phyloP scores from a whole-genome alignment of 2,888 invertebrate species.

The Galerucella pusilla region DNA sequence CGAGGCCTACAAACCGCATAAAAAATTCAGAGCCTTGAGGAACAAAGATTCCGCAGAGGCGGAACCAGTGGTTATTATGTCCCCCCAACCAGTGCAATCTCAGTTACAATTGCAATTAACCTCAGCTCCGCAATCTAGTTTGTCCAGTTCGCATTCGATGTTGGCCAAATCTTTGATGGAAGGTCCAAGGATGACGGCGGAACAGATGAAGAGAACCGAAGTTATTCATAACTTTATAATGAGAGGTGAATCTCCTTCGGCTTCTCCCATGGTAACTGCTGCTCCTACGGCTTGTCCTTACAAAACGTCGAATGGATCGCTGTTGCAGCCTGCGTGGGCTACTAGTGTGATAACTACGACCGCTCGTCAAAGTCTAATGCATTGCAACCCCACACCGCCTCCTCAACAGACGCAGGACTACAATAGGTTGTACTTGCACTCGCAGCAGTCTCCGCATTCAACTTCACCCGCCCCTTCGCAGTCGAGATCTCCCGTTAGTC shows the following conservation, averaged over 20 bases:
- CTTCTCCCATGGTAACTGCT: slow-evolving; percentile 68
- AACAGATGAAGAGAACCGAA: slow-evolving; percentile 91
- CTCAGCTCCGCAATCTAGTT: slow-evolving; percentile 68
- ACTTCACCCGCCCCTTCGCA: slow-evolving; percentile 63
- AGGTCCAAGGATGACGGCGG: slow-evolving; percentile 93
- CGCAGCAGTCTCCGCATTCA: slow-evolving; percentile 64
- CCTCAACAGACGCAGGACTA: slow-evolving; percentile 64
- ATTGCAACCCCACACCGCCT: slow-evolving; percentile 63
- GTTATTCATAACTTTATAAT: slow-evolving; percentile 93
- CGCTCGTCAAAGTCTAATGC: slow-evolving; percentile 61
- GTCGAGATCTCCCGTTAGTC: slow-evolving; percentile 62
- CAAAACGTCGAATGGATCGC: slow-evolving; percentile 53
- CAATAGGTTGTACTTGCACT: slow-evolving; percentile 61
- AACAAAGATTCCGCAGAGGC: slow-evolving; percentile 84
- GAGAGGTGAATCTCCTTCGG: slow-evolving; percentile 69
- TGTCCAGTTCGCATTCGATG: slow-evolving; percentile 90
- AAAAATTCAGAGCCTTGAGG: slow-evolving; percentile 90
- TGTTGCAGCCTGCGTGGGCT: slow-evolving; percentile 64
- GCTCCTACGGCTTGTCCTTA: slow-evolving; percentile 66
- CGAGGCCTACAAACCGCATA: slow-evolving; percentile 95
- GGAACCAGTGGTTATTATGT: slow-evolving; percentile 70
- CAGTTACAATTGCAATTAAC: slow-evolving; percentile 55
- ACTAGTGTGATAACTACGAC: slow-evolving; percentile 75
- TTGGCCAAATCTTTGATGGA: slow-evolving; percentile 91
- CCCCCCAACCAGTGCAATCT: slow-evolving; percentile 56